A percentile compares a stretch with the other conserved stretches of the same genome.
phyloP scores from a whole-genome alignment of 2,888 invertebrate species.

The Zygogramma bicolorata region DNA sequence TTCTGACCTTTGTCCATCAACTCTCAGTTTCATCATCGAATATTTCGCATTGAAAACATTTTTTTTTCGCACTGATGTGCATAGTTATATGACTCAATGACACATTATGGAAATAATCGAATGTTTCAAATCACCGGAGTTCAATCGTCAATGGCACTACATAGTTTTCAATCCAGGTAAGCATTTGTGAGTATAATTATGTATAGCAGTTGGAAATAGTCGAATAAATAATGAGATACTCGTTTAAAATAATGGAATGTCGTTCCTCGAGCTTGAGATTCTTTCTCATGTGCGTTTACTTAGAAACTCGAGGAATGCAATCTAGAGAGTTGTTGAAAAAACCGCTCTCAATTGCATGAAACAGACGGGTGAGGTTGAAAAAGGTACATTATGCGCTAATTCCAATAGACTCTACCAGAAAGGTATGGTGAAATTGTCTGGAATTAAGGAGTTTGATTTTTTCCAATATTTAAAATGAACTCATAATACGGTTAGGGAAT shows the following conservation, averaged over 20 bases:
- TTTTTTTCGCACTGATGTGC: not conserved
- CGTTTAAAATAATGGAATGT: not conserved
- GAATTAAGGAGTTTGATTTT: too few relatives aligned
- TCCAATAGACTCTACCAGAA: too few relatives aligned
- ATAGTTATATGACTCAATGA: too few relatives aligned
- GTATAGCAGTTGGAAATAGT: not conserved
- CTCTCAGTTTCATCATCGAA: not conserved
- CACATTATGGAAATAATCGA: too few relatives aligned
- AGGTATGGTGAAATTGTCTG: too few relatives aligned
- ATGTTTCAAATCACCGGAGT: not conserved
- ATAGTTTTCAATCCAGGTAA: constrained; percentile 20
- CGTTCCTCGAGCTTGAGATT: not conserved
- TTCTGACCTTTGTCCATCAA: not conserved
- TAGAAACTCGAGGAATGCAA: not conserved
- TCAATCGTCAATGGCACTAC: constrained; percentile 1
- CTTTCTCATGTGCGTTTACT: not conserved
- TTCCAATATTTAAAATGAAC: too few relatives aligned
- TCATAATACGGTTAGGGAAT: too few relatives aligned
- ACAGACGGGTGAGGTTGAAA: too few relatives aligned
- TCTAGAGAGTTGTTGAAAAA: too few relatives aligned
- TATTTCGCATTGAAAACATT: too few relatives aligned
- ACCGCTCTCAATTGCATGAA: too few relatives aligned
- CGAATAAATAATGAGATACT: not conserved
- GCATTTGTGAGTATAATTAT: constrained; percentile 19
- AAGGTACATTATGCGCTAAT: too few relatives aligned